Evolutionary conservation across 2,888 invertebrate genomes (phyloP).

Genomic region (Julus scandinavius): DNA sequence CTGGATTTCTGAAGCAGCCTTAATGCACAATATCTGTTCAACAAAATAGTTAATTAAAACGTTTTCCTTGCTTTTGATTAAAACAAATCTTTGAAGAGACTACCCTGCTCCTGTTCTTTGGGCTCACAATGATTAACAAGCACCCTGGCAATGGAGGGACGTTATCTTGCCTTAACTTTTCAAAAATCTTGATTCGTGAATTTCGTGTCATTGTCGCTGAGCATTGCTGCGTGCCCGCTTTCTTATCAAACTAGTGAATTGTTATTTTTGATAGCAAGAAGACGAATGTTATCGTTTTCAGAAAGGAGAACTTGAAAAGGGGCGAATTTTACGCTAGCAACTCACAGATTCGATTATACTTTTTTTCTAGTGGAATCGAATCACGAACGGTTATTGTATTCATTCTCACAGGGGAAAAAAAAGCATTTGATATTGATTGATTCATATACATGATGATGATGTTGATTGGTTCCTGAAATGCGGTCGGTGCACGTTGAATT

Average conservation of each 20-base stretch:
- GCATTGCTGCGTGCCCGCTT: not conserved
- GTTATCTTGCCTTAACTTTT: not conserved
- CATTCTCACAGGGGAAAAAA: slow-evolving; percentile 46
- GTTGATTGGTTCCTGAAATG: slow-evolving; percentile 55
- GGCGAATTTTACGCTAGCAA: not conserved
- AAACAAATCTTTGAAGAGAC: not conserved
- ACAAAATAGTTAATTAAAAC: too few species aligned
- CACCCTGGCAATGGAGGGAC: not conserved
- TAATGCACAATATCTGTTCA: too few species aligned
- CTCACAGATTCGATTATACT: not conserved
- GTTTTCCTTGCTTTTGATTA: not conserved
- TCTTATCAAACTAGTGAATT: not conserved
- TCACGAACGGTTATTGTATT: not conserved
- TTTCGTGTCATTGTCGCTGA: not conserved
- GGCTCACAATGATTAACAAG: not conserved
- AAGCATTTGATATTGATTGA: slow-evolving; percentile 55
- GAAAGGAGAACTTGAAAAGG: not conserved
- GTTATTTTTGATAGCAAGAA: not conserved
- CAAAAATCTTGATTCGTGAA: not conserved
- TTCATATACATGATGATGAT: slow-evolving; percentile 53
- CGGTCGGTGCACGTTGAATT: slow-evolving; percentile 53
- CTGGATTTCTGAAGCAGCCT: too few species aligned
- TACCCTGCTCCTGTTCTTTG: not conserved
- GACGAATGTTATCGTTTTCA: not conserved
- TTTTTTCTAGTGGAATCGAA: not conserved